Conservation (phyloP, 2,888 invertebrate genomes). For the Abrostola tripartita region DNA sequence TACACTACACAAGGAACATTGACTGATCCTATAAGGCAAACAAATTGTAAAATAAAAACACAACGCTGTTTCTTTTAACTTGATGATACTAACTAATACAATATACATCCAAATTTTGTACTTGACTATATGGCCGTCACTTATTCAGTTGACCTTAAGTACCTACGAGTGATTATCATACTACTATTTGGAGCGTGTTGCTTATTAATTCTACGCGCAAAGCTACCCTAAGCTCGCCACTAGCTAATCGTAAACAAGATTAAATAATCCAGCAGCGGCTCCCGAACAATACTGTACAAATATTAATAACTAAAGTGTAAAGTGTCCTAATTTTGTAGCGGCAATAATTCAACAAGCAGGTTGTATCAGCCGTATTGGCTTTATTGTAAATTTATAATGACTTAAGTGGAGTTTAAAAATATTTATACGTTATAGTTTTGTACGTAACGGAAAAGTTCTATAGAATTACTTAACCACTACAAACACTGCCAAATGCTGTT, state of each 20-base stretch:
- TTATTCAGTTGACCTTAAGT: too few relatives aligned
- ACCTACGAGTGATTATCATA: too few relatives aligned
- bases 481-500: constrained; percentile 33
- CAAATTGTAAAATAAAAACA: too few relatives aligned
- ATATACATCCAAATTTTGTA: too few relatives aligned
- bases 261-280: constrained; percentile 1
- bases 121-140: too few relatives aligned
- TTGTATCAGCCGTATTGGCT: constrained; percentile 18
- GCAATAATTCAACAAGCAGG: constrained; percentile 9
- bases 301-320: constrained; percentile 2
- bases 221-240: not conserved
- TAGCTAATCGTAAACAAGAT: constrained; percentile 8
- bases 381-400: constrained; percentile 37
- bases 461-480: constrained; percentile 17
- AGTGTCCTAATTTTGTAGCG: not conserved
- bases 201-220: not conserved
- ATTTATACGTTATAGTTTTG: constrained; percentile 21
- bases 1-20: too few relatives aligned
- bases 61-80: too few relatives aligned
- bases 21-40: too few relatives aligned
- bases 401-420: constrained; percentile 38
- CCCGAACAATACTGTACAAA: not conserved
- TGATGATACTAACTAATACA: too few relatives aligned
- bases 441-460: constrained; percentile 10
- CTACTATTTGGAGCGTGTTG: too few relatives aligned